Base-by-base conservation (phyloP, 2,888 invertebrate species). In the Hypercompe scribonia region DNA sequence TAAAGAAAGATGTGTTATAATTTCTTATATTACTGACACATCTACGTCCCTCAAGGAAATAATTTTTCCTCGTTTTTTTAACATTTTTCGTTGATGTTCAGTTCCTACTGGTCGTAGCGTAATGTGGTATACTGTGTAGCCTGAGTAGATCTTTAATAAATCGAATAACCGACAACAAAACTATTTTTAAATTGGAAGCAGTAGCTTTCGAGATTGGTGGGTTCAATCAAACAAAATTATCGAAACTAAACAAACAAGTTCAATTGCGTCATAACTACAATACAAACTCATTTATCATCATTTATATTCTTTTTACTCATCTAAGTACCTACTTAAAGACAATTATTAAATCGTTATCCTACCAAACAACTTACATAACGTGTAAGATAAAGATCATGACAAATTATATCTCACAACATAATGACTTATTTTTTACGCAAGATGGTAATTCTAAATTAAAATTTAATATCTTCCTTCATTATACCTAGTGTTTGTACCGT, bases 401-500 rank as follows among this genome's bases (percentile, higher is more conserved):
- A 68, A 77, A 78, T 78, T 80, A 39, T 36, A 72, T 11, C 68
- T 76, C 74, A 74, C 78, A 79, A 77, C 72, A 77, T 73, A 74
- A 81, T 75, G 68, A 54, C 79, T 81, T 69, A 74, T 76, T 78
- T 73, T 80, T 77, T 69, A 79, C 65, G 66, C 74, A 80, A 81
- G 58, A 88, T 85, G 86, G 83, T 80, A 74, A 71, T 70, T 42
- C 10, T 3, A 42, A 42, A 28, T 65, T 65, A 65, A 65, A 31
- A 42, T 42, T 65, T 15, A 18, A 28, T 42, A 65, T 13, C 18
- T 65, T 28, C 18, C 39, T 65, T 31, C 24, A 66, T 91, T 89
- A 91, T 89, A 90, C 90, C 89, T 89, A 86, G 85, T 84, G 78
- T 84, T 84, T 83, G 83, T 86, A 86, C 76, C 87, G 85, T 86